A percentile compares a stretch with the other conserved stretches of the same genome.
These are phyloP conservation scores for Empidonax traillii DNA, from an alignment of 2,113 vertebrate genomes.

Conservation along the genomic window DNA sequence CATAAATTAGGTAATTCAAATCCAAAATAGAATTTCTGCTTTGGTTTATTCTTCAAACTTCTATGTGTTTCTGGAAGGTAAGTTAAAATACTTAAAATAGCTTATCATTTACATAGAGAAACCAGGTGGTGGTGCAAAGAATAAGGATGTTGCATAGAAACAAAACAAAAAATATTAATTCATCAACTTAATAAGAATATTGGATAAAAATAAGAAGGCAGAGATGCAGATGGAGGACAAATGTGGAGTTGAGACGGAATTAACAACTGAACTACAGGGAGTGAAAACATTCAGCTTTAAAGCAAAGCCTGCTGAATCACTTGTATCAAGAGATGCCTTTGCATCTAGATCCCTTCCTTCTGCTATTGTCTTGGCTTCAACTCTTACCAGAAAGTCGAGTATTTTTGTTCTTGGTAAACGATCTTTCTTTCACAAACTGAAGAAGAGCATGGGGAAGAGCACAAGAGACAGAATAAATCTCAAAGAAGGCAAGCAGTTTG, in stretches of 20 bases:
- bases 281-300: background rate
- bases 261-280: background rate
- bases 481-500: background rate
- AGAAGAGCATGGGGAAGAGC: background rate
- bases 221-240: background rate
- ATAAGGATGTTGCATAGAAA: background rate
- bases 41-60: background rate
- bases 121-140: background rate
- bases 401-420: background rate
- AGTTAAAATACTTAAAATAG: background rate
- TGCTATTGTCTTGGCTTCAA: background rate
- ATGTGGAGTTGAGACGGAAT: background rate
- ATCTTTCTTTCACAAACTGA: background rate
- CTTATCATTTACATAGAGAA: background rate
- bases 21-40: background rate
- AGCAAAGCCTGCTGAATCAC: background rate
- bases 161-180: background rate
- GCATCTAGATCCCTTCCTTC: background rate
- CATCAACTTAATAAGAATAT: background rate
- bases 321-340: background rate
- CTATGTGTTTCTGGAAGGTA: background rate
- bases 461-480: background rate
- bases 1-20: background rate
- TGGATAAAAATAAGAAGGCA: background rate
- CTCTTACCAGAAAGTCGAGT: background rate